Percentiles rank a stretch among this genome's conserved stretches.
phyloP scores from a whole-genome alignment of 1,140 invertebrate species.

The Lerema accius region DNA sequence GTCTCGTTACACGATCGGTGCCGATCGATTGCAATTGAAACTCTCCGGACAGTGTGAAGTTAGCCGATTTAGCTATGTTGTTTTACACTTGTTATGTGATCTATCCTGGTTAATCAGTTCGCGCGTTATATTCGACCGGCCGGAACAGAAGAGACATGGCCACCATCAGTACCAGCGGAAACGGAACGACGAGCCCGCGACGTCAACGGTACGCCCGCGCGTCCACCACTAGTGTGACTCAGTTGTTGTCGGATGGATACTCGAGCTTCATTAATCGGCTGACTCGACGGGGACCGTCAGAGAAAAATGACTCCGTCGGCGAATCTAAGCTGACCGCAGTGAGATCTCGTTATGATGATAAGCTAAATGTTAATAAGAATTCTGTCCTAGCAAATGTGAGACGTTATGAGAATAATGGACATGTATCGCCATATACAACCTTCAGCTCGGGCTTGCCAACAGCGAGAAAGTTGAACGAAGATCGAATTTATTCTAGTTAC shows the following conservation, averaged over 20 bases:
- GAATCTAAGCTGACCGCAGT: conserved; percentile 61
- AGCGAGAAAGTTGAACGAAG: conserved; percentile 66
- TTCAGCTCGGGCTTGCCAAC: conserved; percentile 52
- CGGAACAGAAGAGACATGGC: conserved; percentile 56
- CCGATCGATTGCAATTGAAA: conserved; percentile 1
- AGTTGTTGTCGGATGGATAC: conserved; percentile 92
- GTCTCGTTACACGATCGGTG: conserved; percentile 29
- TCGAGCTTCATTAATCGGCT: conserved; percentile 91
- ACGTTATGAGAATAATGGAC: conserved; percentile 75
- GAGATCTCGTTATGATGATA: conserved; percentile 72
- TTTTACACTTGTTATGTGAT: conserved; percentile 59
- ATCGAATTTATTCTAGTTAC: conserved; percentile 68
- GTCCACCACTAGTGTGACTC: conserved; percentile 91
- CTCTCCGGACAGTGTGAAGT: conserved; percentile 19
- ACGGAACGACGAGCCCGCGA: conserved; percentile 72
- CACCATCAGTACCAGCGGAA: conserved; percentile 55
- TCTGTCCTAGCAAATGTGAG: conserved; percentile 64
- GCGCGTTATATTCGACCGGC: conserved; percentile 42
- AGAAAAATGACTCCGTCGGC: conserved; percentile 69
- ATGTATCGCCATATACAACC: conserved; percentile 66
- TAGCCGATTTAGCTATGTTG: conserved; percentile 59
- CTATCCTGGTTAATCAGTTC: conserved; percentile 63
- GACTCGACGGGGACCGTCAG: conserved; percentile 89
- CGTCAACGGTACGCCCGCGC: conserved; percentile 88
- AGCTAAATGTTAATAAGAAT: conserved; percentile 65